Conservation (phyloP, 1,140 invertebrate genomes). For the Danaus melanippus region DNA sequence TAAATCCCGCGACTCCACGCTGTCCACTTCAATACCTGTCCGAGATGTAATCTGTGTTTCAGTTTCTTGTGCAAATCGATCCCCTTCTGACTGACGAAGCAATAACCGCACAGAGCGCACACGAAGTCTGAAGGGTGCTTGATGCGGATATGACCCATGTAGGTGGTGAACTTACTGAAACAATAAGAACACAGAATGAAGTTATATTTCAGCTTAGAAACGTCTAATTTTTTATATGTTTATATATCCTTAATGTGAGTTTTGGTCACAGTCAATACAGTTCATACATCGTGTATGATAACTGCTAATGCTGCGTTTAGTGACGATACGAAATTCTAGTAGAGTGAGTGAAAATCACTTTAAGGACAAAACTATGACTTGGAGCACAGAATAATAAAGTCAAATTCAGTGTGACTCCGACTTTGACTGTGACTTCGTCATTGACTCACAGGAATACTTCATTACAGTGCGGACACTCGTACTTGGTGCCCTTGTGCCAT, state of each 20-base stretch:
- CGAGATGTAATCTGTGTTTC: conserved; percentile 38
- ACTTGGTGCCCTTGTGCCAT: conserved; percentile 53
- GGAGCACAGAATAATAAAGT: no score
- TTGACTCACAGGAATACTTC: conserved; percentile 50
- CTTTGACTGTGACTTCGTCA: not conserved
- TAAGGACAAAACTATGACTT: no score
- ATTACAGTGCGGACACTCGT: conserved; percentile 54
- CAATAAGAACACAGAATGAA: not conserved
- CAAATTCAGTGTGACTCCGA: no score
- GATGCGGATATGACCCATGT: conserved; percentile 57
- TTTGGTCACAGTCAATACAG: no score
- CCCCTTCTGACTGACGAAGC: conserved; percentile 54
- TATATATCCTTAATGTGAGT: no score
- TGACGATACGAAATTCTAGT: no score
- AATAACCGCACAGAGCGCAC: conserved; percentile 54
- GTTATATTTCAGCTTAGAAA: no score
- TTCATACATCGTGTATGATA: no score
- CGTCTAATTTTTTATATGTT: no score
- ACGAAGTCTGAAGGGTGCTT: conserved; percentile 59
- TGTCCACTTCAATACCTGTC: conserved; percentile 16
- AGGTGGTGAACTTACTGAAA: conserved; percentile 54
- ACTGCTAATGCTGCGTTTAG: no score
- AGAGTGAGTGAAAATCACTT: no score
- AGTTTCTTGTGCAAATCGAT: conserved; percentile 57
- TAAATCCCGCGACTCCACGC: no score